Base-by-base conservation (phyloP, 1,140 invertebrate genomes). In the Cataglyphis hispanica region DNA sequence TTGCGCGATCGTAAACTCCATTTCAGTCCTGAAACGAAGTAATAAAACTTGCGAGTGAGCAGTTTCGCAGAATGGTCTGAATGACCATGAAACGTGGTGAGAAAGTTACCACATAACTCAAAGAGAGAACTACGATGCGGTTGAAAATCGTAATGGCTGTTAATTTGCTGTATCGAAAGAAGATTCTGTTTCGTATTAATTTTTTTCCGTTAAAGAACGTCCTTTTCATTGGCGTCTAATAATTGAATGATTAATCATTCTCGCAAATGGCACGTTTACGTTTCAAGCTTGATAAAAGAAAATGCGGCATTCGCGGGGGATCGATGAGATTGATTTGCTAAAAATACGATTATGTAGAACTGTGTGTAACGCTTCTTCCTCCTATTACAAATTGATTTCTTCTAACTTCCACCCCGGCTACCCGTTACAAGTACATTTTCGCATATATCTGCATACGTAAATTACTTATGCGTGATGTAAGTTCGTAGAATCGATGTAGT, bases 1-100 rank as follows among this genome's bases (percentile, higher is more conserved):
- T 89, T 84, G 46, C 34, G 61, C 74, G 72, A 75, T 89, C 88
- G 87, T 89, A 86, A 89, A 89, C 78, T 84, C 83, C 75, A 63
- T 84, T 89, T 86, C 78, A 61, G 86, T 86, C 53, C 88, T 72
- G 19, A 78, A 89, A 84, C 53, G 50, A 56, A 40, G 87, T 85
- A 61, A 77, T 89, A 89, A 89, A 89, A 89, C 67, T 72, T 43
- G 60, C 72, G 50, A 66, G 76, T n/a, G 75, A 69, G 63, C 77
- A 66, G 84, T 88, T 86, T 88, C 70, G 76, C 25, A 25, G 53
- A 88, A 86, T 86, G 88, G 46, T 89, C 88, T 72, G 64, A 86
- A 77, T 70, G 87, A 70, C 70, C 88, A 75, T 86, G 88, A 89
- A 89, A 89, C 86, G 56, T 34, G 27, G 58, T 60, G 85, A 50